A percentile compares a stretch with the other conserved stretches of the same genome.
phyloP scores from a whole-genome alignment of 2,797 vertebrate genomes.

The Spondyliosoma cantharus region DNA sequence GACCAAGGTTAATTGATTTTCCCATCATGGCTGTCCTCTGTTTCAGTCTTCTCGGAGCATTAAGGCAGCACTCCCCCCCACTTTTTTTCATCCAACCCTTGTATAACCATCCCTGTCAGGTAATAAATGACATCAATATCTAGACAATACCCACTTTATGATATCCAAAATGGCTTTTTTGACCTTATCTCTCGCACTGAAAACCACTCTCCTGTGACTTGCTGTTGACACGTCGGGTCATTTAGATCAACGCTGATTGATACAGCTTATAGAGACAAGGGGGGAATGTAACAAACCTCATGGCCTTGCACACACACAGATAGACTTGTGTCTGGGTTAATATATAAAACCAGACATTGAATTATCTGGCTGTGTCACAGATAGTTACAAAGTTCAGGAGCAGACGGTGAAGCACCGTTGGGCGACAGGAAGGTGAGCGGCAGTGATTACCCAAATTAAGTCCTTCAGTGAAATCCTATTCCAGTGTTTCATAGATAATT shows the following conservation, averaged over 20 bases:
- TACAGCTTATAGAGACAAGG: conserved; percentile 68
- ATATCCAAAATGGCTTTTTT: conserved; percentile 78
- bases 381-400: conserved; percentile 51
- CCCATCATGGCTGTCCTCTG: conserved; percentile 70
- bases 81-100: conserved; percentile 41
- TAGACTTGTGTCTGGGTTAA: conserved; percentile 11
- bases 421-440: conserved; percentile 31
- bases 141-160: conserved; percentile 74
- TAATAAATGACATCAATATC: conserved; percentile 82
- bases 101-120: conserved; percentile 63
- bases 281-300: conserved; percentile 40
- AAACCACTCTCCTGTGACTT: conserved; percentile 71
- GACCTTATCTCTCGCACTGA: conserved; percentile 75
- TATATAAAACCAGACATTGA: conserved; percentile 32
- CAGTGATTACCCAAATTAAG: conserved; percentile 68
- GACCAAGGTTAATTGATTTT: conserved; percentile 82
- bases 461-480: conserved; percentile 69
- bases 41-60: conserved; percentile 69
- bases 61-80: conserved; percentile 45
- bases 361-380: conserved; percentile 35
- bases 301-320: conserved; percentile 26
- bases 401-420: neutral
- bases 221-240: conserved; percentile 74
- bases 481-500: conserved; percentile 76
- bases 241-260: conserved; percentile 80